These are phyloP conservation scores for Coryphaenoides rupestris DNA, from an alignment of 2,113 vertebrate species.

Conservation along the genomic window DNA sequence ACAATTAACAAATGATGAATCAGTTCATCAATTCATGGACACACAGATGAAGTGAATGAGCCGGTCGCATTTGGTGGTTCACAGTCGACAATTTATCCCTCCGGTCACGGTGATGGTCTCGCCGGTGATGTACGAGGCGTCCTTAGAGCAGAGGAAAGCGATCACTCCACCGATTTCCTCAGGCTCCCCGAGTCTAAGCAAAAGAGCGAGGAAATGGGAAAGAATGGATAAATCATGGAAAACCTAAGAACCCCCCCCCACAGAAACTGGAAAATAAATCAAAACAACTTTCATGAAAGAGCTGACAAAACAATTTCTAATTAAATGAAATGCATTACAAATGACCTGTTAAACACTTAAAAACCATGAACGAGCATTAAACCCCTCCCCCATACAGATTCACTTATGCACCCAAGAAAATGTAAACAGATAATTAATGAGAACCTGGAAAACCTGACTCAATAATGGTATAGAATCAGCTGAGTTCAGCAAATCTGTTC, in stretches of 20 bases:
- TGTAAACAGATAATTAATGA: background rate
- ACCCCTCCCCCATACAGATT: too few relatives aligned
- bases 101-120: conserved; percentile 83
- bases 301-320: too few relatives aligned
- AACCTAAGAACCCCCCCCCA: too few relatives aligned
- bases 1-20: background rate
- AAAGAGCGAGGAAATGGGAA: too few relatives aligned
- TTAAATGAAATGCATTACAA: too few relatives aligned
- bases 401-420: background rate
- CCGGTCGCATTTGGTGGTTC: conserved; percentile 9
- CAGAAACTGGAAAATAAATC: too few relatives aligned
- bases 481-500: background rate
- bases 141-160: conserved; percentile 82
- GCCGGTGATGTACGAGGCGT: conserved; percentile 84
- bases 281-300: too few relatives aligned
- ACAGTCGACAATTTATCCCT: conserved; percentile 72
- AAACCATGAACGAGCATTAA: background rate
- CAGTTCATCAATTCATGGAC: background rate
- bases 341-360: too few relatives aligned
- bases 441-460: background rate
- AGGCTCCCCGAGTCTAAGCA: conserved; percentile 79
- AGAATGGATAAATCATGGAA: too few relatives aligned
- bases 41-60: background rate
- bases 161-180: conserved; percentile 79
- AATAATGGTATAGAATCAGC: background rate